These are phyloP conservation scores for Anoura caudifer DNA, from an alignment of 2,113 vertebrate genomes.

Conservation along the genomic window DNA sequence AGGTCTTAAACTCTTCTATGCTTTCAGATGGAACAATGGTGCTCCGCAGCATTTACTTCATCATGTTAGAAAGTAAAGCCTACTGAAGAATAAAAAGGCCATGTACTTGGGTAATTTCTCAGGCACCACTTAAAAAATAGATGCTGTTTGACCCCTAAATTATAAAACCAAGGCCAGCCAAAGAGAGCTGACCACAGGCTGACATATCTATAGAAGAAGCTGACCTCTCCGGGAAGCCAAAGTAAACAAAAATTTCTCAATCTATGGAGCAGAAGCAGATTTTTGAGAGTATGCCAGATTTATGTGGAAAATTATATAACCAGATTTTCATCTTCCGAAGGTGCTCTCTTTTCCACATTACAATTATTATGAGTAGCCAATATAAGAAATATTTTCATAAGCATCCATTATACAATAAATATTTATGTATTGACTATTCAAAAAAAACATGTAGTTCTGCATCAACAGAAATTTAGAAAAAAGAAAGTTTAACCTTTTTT, in stretches of 20 bases:
- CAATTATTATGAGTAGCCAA: neutral
- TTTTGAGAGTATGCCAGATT: conserved; percentile 35
- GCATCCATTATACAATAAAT: neutral
- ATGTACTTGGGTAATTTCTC: conserved; percentile 25
- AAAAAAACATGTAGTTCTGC: neutral
- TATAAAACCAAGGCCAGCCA: neutral
- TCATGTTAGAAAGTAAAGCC: conserved; percentile 5
- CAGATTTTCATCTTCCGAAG: conserved; percentile 25
- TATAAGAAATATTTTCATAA: neutral
- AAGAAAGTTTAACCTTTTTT: neutral
- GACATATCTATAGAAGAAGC: conserved; percentile 1
- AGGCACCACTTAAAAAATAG: conserved; percentile 19
- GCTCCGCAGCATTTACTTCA: neutral
- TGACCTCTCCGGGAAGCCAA: conserved; percentile 50
- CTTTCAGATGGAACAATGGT: neutral
- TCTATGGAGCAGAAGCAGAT: neutral
- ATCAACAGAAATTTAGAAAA: neutral
- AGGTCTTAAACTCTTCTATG: neutral
- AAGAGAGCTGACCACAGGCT: conserved; percentile 42
- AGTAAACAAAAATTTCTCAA: conserved; percentile 58
- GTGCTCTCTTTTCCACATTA: conserved; percentile 18
- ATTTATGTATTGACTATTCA: neutral
- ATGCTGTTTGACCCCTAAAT: conserved; percentile 5
- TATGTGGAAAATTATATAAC: conserved; percentile 19
- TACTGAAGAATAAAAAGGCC: neutral